A percentile compares a stretch with the other conserved stretches of the same genome.
Conservation (phyloP, 2,113 vertebrate species). For the Nothocercus nigrocapillus region DNA sequence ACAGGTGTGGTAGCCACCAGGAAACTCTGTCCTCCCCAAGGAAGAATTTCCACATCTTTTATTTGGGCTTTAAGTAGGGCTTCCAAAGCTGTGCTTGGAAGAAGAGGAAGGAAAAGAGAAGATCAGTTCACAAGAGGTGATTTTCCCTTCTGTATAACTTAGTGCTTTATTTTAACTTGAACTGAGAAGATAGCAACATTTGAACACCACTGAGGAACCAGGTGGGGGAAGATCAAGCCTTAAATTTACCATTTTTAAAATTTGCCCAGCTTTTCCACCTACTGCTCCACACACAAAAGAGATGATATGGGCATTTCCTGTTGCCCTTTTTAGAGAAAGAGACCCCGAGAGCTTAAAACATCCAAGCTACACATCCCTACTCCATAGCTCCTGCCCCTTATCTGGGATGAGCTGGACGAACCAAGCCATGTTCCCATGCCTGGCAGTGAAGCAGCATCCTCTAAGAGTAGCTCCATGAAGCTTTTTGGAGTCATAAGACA, state of each 20-base stretch:
- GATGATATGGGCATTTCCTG: not conserved
- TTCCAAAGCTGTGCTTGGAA: not conserved
- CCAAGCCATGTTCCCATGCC: not conserved
- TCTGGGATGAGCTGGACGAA: not conserved
- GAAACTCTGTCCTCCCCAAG: not conserved
- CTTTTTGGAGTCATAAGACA: not conserved
- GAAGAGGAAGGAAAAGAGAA: not conserved
- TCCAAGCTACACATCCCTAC: not conserved
- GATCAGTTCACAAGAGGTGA: not conserved
- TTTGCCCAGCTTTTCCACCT: not conserved
- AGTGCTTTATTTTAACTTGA: not conserved
- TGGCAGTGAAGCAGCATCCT: not conserved
- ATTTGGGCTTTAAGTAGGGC: accelerated
- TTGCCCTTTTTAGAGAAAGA: accelerated
- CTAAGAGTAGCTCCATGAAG: not conserved
- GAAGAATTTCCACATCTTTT: not conserved
- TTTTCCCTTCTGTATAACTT: not conserved
- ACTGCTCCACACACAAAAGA: not conserved
- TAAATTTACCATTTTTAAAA: accelerated
- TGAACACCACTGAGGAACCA: not conserved
- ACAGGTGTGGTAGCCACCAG: not conserved
- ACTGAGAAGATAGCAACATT: not conserved
- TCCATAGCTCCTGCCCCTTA: not conserved
- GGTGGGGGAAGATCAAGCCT: not conserved
- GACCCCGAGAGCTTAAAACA: accelerated